Evolutionary conservation across 2,888 invertebrate species (phyloP), one percentile per base, ranked within the genome.

Genomic region (Polyploca ridens): DNA sequence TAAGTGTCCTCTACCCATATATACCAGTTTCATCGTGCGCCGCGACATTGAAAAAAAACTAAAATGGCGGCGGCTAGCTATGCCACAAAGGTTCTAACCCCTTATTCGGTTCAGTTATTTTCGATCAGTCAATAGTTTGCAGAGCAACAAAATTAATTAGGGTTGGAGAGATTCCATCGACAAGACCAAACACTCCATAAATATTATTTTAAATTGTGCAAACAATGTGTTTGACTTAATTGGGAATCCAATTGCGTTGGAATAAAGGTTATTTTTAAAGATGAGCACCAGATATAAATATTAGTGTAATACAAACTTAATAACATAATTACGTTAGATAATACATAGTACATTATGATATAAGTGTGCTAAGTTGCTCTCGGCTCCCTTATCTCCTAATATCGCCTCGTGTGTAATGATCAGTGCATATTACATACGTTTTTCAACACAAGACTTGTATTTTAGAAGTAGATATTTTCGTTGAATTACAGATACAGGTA

Each of bases 91-190:
- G 5, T 46, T 46, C 1, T 14, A 19, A 54, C n/a, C n/a, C n/a
- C n/a, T 54, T 54, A 54, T 54, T 54, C 54, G 54, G 10, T 54
- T 3, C 10, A 54, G 19, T 54, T 54, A 16, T 54, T 62, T 65
- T 27, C 59, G 62, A 62, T 49, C 44, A 63, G 46, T 33, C 33
- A 35, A 54, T 54, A 46, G 11, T 33, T 35, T 46, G 35, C n/a
- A 33, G 10, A 54, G 33, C 6, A 49, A 35, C 49, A 54, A 61
- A 54, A 54, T 54, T 54, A 54, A 54, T 54, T 19, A 54, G 16
- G 19, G 54, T 54, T 54, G 54, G 54, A 54, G 54, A 54, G 19
- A 54, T 49, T 54, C 54, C 19, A 54, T 7, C 19, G 54, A 54
- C 54, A 19, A 54, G 19, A 19, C 19, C 54, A 19, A 19, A 54